Evolutionary conservation across 1,140 invertebrate genomes (phyloP).

Genomic region (Cyphomyrmex costatus): DNA sequence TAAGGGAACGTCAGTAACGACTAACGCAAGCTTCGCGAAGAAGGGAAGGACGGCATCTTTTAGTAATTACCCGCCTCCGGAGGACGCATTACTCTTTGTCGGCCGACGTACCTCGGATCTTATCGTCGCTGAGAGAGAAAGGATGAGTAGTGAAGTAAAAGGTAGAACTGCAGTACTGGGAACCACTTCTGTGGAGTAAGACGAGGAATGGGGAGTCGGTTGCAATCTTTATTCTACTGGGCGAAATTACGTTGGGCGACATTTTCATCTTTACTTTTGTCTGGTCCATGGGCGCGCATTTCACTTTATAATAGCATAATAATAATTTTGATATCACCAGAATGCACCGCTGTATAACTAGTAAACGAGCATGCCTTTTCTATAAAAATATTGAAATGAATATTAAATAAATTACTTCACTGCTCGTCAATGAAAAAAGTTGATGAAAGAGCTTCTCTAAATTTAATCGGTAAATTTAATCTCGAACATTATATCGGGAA

Average conservation of each 20-base stretch:
- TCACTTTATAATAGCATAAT: background rate
- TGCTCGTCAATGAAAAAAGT: background rate
- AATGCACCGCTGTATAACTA: background rate
- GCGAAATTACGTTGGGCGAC: conserved; percentile 53
- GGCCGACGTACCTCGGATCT: conserved; percentile 61
- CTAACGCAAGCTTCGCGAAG: conserved; percentile 40
- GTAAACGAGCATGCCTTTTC: background rate
- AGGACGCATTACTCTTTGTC: conserved; percentile 76
- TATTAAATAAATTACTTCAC: conserved; percentile 15
- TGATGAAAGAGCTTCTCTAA: background rate
- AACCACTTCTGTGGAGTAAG: conserved; percentile 43
- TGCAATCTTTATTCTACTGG: conserved; percentile 24
- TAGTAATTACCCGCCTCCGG: conserved; percentile 72
- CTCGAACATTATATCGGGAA: background rate
- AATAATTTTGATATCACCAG: background rate
- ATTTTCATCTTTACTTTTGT: conserved; percentile 49
- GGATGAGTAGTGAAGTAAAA: conserved; percentile 35
- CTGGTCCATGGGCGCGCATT: background rate
- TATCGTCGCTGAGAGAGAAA: conserved; percentile 52
- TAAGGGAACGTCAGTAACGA: conserved; percentile 56
- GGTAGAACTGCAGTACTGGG: conserved; percentile 31
- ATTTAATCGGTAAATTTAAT: background rate
- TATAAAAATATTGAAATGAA: background rate
- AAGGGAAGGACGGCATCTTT: conserved; percentile 68
- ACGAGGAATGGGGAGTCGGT: conserved; percentile 30